These are phyloP conservation scores for Halictus ligatus DNA, from an alignment of 2,888 invertebrate genomes.

Conservation along the genomic window DNA sequence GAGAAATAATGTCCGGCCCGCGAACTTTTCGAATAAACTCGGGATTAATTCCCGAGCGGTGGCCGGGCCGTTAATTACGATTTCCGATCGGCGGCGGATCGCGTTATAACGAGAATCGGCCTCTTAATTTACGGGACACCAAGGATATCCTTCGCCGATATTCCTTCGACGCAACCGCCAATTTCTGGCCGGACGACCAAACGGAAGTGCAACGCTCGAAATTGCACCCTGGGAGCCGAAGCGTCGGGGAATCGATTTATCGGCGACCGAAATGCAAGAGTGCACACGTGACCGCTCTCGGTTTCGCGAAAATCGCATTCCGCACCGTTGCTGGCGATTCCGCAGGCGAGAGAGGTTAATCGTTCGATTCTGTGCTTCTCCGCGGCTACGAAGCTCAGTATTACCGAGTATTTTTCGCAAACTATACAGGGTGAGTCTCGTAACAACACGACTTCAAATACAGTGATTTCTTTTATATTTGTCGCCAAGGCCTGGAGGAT, in stretches of 20 bases:
- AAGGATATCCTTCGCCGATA: neutral
- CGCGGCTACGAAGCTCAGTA: too few relatives aligned
- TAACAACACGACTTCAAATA: too few relatives aligned
- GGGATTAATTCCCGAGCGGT: conserved; percentile 32
- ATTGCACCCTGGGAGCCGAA: neutral
- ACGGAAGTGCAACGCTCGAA: neutral
- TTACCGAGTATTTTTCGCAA: too few relatives aligned
- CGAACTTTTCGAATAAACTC: conserved; percentile 40
- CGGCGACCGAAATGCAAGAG: neutral
- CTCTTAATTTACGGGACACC: neutral
- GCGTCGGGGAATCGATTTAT: neutral
- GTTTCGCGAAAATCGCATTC: neutral
- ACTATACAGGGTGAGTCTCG: too few relatives aligned
- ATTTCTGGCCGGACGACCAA: neutral
- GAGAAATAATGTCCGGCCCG: conserved; percentile 32
- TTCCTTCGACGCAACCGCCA: neutral
- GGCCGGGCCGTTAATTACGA: conserved; percentile 22
- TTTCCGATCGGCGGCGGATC: conserved; percentile 8
- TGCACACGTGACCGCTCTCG: neutral
- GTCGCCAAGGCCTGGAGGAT: too few relatives aligned
- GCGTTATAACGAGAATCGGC: conserved; percentile 15
- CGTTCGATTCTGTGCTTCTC: neutral
- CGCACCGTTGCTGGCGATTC: neutral
- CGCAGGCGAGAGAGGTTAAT: neutral
- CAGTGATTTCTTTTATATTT: too few relatives aligned